A percentile compares a stretch with the other conserved stretches of the same genome.
Conservation (phyloP, 1,140 invertebrate species). For the Heliconius hewitsoni region DNA sequence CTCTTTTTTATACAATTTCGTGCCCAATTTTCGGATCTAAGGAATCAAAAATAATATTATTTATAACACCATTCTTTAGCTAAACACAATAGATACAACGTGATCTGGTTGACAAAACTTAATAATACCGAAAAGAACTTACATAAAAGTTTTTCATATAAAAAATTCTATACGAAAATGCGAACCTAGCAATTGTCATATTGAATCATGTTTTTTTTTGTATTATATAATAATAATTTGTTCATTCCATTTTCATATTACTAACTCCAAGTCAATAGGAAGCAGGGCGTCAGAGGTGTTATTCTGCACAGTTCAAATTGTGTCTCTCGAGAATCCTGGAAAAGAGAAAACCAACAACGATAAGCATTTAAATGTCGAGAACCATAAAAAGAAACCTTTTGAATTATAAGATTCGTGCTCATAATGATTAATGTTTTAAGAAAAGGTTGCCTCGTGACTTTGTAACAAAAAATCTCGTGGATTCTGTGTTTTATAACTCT, state of each 20-base stretch:
- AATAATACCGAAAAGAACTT: not conserved
- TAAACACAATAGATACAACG: not conserved
- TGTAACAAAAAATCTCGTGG: slow-evolving; percentile 24
- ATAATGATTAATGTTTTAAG: slow-evolving; percentile 40
- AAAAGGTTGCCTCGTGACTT: slow-evolving; percentile 32
- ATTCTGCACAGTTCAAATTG: slow-evolving; percentile 39
- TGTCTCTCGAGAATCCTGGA: slow-evolving; percentile 40
- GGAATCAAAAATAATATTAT: not conserved
- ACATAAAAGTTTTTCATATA: not conserved
- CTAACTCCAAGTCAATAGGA: slow-evolving; percentile 37
- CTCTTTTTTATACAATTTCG: not conserved
- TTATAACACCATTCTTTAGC: not conserved
- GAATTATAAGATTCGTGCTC: slow-evolving; percentile 38
- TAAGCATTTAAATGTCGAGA: slow-evolving; percentile 38
- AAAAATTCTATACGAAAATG: not conserved
- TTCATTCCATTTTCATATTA: slow-evolving; percentile 5
- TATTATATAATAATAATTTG: not conserved
- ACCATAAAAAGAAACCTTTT: slow-evolving; percentile 37
- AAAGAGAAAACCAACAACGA: slow-evolving; percentile 43
- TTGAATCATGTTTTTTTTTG: not conserved
- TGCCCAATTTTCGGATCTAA: not conserved
- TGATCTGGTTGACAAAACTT: not conserved
- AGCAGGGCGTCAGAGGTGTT: slow-evolving; percentile 34
- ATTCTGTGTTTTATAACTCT: slow-evolving; percentile 21
- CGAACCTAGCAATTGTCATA: not conserved